Conservation (phyloP, 2,113 vertebrate genomes). For the Cryptomyrus ogoouensis region DNA sequence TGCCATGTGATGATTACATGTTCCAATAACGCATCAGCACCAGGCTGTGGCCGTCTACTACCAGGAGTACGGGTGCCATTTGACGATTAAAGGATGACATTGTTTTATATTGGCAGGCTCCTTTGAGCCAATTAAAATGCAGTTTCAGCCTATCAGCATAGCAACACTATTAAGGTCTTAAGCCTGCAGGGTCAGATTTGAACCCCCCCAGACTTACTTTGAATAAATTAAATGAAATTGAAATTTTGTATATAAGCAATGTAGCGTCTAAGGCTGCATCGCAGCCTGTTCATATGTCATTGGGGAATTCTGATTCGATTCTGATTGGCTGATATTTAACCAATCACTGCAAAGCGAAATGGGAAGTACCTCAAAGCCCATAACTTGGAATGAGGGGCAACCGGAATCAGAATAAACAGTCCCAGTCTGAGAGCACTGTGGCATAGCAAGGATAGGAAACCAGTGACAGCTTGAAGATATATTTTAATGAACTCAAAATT, state of each 20-base stretch:
- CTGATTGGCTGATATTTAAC: background rate
- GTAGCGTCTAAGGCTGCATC: background rate
- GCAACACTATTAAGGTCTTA: background rate
- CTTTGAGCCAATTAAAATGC: conserved; percentile 1
- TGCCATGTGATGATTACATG: background rate
- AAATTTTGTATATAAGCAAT: background rate
- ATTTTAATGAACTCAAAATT: background rate
- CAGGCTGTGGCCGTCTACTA: background rate
- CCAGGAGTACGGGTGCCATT: background rate
- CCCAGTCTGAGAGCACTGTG: background rate
- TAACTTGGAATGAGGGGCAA: background rate
- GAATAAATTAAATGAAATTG: background rate
- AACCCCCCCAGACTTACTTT: background rate
- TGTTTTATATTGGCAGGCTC: background rate
- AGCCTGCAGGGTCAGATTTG: background rate
- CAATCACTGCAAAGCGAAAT: background rate
- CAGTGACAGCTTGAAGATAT: too few species aligned
- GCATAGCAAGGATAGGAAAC: background rate
- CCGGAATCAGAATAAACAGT: background rate
- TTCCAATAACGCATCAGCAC: background rate
- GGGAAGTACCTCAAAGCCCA: background rate
- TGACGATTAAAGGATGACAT: background rate
- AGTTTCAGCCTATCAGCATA: background rate
- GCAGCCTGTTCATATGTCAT: background rate
- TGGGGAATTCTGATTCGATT: background rate